phyloP scores from a whole-genome alignment of 2,113 vertebrate genomes.

The Ivindomyrus marchei region DNA sequence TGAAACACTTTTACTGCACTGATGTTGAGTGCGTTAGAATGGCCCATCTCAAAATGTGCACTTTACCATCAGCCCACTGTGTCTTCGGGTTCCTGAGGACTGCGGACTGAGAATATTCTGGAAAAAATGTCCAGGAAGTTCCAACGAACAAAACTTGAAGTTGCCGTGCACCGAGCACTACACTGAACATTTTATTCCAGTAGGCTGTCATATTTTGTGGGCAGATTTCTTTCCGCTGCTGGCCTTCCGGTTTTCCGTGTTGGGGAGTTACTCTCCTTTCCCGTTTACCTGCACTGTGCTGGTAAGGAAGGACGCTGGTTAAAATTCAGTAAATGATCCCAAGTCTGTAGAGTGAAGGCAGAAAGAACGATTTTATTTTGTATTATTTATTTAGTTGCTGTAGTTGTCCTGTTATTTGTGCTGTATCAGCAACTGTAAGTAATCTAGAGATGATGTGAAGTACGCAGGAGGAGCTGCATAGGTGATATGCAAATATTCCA shows the following conservation, averaged over 20 bases:
- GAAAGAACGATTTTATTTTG: neutral
- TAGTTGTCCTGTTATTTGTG: neutral
- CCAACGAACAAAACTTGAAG: neutral
- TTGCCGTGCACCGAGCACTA: neutral
- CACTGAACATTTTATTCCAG: neutral
- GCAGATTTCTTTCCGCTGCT: neutral
- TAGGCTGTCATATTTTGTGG: neutral
- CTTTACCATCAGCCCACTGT: neutral
- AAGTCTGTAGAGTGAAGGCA: neutral
- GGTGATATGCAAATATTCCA: neutral
- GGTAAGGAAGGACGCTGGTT: neutral
- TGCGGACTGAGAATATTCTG: neutral
- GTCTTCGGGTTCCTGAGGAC: neutral
- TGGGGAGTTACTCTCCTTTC: neutral
- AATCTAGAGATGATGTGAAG: neutral
- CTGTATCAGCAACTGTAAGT: neutral
- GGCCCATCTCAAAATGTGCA: neutral
- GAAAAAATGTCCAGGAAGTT: neutral
- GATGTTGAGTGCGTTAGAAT: neutral
- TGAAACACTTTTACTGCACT: neutral
- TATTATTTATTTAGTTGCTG: neutral
- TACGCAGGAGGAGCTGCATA: neutral
- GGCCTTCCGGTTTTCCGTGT: neutral
- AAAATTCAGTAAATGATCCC: neutral
- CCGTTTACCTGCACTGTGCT: neutral